These are phyloP conservation scores for Campaea margaritaria DNA, from an alignment of 2,888 invertebrate species.

Conservation along the genomic window DNA sequence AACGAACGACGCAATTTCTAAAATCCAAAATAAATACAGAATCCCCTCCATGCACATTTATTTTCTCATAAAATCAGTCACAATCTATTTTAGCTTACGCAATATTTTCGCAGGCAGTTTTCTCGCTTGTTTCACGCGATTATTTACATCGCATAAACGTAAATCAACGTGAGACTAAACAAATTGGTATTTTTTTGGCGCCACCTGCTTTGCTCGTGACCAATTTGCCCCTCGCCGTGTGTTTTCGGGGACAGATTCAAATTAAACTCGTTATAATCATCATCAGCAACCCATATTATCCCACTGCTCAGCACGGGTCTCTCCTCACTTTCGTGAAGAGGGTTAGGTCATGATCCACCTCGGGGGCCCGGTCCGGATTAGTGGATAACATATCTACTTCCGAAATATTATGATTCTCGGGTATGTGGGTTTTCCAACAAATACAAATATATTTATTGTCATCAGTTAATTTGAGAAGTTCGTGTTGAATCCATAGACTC, in stretches of 20 bases:
- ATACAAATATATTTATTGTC: too few species aligned
- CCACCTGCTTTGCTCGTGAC: slow-evolving; percentile 2
- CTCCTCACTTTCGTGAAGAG: too few species aligned
- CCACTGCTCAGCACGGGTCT: too few species aligned
- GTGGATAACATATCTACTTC: too few species aligned
- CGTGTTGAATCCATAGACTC: too few species aligned
- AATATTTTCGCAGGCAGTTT: slow-evolving; percentile 15
- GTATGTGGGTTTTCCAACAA: too few species aligned
- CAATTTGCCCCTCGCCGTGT: not conserved
- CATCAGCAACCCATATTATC: too few species aligned
- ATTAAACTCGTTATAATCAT: too few species aligned
- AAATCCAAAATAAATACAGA: slow-evolving; percentile 17
- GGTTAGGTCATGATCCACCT: too few species aligned
- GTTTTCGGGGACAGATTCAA: not conserved
- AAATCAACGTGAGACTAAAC: not conserved
- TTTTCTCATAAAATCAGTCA: slow-evolving; percentile 16
- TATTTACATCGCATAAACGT: slow-evolving; percentile 19
- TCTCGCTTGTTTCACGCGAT: slow-evolving; percentile 16
- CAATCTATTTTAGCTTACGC: slow-evolving; percentile 22
- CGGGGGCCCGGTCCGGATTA: too few species aligned
- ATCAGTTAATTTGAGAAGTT: too few species aligned
- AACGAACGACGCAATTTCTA: slow-evolving; percentile 10
- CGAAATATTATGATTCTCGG: too few species aligned
- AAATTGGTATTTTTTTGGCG: not conserved
- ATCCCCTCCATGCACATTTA: slow-evolving; percentile 8